A percentile compares a stretch with the other conserved stretches of the same genome.
Evolutionary conservation across 2,113 vertebrate genomes (phyloP).

Genomic region (Pimephales promelas): DNA sequence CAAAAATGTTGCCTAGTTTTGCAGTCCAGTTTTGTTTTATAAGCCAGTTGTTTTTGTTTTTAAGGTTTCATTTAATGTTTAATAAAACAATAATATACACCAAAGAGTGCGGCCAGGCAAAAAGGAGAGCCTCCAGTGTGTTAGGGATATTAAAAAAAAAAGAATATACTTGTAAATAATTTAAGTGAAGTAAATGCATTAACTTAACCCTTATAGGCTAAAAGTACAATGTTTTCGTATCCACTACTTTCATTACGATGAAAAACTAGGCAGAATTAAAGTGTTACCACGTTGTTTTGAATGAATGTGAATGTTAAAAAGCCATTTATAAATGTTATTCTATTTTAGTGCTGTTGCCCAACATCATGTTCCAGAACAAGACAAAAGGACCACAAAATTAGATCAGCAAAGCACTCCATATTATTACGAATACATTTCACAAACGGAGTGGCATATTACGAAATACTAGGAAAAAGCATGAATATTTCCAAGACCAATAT

Average conservation of each 20-base stretch:
- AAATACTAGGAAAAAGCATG: constrained; percentile 15
- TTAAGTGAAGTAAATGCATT: not conserved
- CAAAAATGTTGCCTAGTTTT: not conserved
- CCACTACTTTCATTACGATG: not conserved
- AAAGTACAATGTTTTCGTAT: constrained; percentile 5
- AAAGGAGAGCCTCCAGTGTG: constrained; percentile 5
- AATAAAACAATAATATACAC: constrained; percentile 23
- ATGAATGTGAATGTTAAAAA: not conserved
- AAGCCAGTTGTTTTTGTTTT: constrained; percentile 5
- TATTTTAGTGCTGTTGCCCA: not conserved
- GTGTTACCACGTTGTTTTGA: not conserved
- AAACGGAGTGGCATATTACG: constrained; percentile 3
- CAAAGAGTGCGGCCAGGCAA: constrained; percentile 7
- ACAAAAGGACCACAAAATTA: not conserved
- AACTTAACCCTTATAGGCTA: not conserved
- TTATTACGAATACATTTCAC: not conserved
- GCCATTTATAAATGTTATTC: not conserved
- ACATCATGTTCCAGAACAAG: constrained; percentile 6
- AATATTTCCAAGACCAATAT: constrained; percentile 1
- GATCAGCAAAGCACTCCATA: not conserved
- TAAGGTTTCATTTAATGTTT: constrained; percentile 11
- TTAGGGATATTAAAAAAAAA: constrained; percentile 30
- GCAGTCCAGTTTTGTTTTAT: not conserved
- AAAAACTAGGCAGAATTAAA: not conserved
- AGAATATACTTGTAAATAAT: constrained; percentile 19